Evolutionary conservation across 2,797 vertebrate genomes (phyloP).

Genomic region (Siniperca undulata): DNA sequence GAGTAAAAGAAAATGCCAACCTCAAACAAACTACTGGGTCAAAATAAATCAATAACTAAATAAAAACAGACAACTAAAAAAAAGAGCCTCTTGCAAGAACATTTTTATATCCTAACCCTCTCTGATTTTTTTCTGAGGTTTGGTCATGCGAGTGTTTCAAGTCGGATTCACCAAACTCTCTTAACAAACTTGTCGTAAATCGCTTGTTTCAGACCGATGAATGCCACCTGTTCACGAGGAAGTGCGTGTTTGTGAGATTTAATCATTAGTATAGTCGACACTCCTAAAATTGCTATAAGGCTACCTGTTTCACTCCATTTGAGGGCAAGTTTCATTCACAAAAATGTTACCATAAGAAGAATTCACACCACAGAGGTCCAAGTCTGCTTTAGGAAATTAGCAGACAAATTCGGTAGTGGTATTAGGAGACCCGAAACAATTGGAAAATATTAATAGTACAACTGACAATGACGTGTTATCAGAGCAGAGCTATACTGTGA

Average conservation of each 20-base stretch:
- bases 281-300: not conserved
- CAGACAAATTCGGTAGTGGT: not conserved
- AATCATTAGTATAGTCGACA: not conserved
- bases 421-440: not conserved
- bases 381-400: not conserved
- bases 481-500: not conserved
- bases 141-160: not conserved
- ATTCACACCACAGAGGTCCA: not conserved
- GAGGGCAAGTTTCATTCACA: not conserved
- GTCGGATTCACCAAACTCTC: not conserved
- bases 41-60: slow-evolving; percentile 8
- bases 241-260: not conserved
- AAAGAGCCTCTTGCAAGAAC: no score
- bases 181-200: not conserved
- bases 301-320: not conserved
- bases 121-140: not conserved
- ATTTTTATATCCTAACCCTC: no score
- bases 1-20: not conserved
- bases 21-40: not conserved
- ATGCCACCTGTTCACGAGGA: no score
- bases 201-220: not conserved
- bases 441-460: not conserved
- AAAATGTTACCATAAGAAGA: not conserved
- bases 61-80: not conserved
- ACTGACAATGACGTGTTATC: not conserved